A percentile compares a stretch with the other conserved stretches of the same genome.
phyloP scores from a whole-genome alignment of 2,797 vertebrate species.

The Acipenser oxyrinchus region DNA sequence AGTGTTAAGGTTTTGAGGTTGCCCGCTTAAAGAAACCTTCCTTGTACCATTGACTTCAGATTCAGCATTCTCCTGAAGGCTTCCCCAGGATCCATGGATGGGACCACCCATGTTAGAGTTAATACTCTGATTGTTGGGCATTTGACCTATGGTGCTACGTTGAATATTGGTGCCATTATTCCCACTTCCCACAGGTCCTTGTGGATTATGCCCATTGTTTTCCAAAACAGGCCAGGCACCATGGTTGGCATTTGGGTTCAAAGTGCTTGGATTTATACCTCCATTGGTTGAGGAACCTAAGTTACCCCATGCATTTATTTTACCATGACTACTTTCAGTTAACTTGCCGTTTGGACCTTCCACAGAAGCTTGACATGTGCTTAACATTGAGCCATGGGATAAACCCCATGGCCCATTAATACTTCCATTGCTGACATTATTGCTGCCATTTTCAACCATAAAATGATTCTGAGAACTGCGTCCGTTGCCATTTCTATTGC shows the following conservation, averaged over 20 bases:
- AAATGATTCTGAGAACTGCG: slow-evolving; percentile 54
- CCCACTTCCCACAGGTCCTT: slow-evolving; percentile 67
- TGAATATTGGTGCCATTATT: slow-evolving; percentile 78
- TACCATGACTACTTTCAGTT: slow-evolving; percentile 68
- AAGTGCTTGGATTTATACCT: slow-evolving; percentile 88
- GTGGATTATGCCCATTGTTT: slow-evolving; percentile 75
- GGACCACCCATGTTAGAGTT: slow-evolving; percentile 73
- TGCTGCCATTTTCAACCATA: slow-evolving; percentile 76
- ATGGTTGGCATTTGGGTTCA: slow-evolving; percentile 90
- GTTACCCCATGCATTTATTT: slow-evolving; percentile 80
- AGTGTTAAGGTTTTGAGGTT: slow-evolving; percentile 91
- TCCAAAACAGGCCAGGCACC: slow-evolving; percentile 90
- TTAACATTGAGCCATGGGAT: slow-evolving; percentile 62
- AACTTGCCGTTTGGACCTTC: slow-evolving; percentile 71
- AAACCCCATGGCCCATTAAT: slow-evolving; percentile 70
- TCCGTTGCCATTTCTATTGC: slow-evolving; percentile 63
- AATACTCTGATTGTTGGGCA: slow-evolving; percentile 69
- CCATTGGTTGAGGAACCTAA: slow-evolving; percentile 78
- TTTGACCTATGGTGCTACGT: slow-evolving; percentile 80
- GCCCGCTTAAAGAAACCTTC: slow-evolving; percentile 88
- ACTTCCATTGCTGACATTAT: slow-evolving; percentile 82
- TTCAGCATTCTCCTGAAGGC: slow-evolving; percentile 79
- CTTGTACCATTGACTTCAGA: slow-evolving; percentile 84
- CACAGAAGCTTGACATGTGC: slow-evolving; percentile 68
- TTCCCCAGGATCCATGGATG: slow-evolving; percentile 76